Base-by-base conservation (phyloP, 2,113 vertebrate genomes). In the Strix aluco region DNA sequence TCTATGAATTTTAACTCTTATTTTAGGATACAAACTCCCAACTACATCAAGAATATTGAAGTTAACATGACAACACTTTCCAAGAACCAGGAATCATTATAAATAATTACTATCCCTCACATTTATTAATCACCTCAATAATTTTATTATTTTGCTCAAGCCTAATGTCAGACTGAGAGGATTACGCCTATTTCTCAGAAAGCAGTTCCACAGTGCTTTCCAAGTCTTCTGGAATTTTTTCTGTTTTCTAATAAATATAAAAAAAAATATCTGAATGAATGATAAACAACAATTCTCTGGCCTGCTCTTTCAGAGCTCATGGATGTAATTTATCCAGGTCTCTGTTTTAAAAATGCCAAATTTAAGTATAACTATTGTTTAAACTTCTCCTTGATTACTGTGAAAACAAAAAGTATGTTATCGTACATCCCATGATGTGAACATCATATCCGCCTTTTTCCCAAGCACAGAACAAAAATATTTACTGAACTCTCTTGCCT, bases 391-490 rank as follows among this genome's bases (percentile, higher is more conserved):
- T 69, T 73, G 26, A 90, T 67, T 36, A 70, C 1, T 66, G 21
- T 27, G 54, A 80, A 77, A 92, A 65, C 7, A 63, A 11, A 79
- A 32, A n/a, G 26, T 3, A 3, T 23, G 34, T 65, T 81, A 86
- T 27, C 2, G 0, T 15, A 38, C 29, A 47, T 52, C 42, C 57
- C 25, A 23, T 3, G 34, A 82, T 75, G 67, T 32, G 62, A 97
- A 90, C 38, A 25, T 27, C 6, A 0, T 38, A 91, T 72, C 84
- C 94, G 81, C 32, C 57, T 86, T 94, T 62, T 90, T 94, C 93
- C 85, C 87, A 96, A 88, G 93, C 40, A n/a, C 12, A 29, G 66
- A 89, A 91, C 22, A 79, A 75, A 96, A 95, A 94, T 86, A 90
- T 90, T 94, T 92, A 96, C 71, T 77, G 25, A 92, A 57, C 22